phyloP scores from a whole-genome alignment of 2,888 invertebrate genomes.

The Miltochrista miniata region DNA sequence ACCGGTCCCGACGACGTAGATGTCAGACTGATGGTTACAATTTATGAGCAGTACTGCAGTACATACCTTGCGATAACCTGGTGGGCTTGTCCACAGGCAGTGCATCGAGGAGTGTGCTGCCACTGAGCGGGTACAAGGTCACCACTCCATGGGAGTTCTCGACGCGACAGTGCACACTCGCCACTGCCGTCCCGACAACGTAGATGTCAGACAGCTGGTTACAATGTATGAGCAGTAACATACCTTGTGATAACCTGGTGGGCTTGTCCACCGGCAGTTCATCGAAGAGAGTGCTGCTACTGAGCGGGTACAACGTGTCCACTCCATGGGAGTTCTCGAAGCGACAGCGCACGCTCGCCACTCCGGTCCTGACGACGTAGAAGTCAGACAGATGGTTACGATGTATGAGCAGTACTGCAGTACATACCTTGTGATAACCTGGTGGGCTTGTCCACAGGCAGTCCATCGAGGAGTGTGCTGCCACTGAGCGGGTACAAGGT shows the following conservation, averaged over 20 bases:
- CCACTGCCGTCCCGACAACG: too few relatives aligned
- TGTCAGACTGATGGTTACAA: too few relatives aligned
- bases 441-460: constrained; percentile 87
- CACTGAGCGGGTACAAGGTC: constrained; percentile 90
- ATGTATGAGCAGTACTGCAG: too few relatives aligned
- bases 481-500: constrained; percentile 91
- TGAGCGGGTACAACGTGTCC: constrained; percentile 92
- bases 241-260: constrained; percentile 92
- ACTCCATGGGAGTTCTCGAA: constrained; percentile 93
- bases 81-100: constrained; percentile 87
- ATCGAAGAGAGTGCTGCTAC: constrained; percentile 89
- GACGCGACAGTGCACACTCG: constrained; percentile 92
- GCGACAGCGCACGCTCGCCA: constrained; percentile 92
- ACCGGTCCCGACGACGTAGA: too few relatives aligned
- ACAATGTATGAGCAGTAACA: neutral
- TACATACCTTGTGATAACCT: constrained; percentile 91
- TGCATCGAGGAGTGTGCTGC: constrained; percentile 90
- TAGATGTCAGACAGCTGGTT: neutral
- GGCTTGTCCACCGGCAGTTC: constrained; percentile 88
- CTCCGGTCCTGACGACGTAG: constrained; percentile 92
- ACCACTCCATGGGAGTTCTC: constrained; percentile 93
- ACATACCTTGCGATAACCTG: constrained; percentile 91
- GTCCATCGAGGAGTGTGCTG: constrained; percentile 89
- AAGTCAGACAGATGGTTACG: too few relatives aligned
- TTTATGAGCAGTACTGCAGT: too few relatives aligned